phyloP scores from a whole-genome alignment of 2,888 invertebrate genomes.

The Protonemura montana region DNA sequence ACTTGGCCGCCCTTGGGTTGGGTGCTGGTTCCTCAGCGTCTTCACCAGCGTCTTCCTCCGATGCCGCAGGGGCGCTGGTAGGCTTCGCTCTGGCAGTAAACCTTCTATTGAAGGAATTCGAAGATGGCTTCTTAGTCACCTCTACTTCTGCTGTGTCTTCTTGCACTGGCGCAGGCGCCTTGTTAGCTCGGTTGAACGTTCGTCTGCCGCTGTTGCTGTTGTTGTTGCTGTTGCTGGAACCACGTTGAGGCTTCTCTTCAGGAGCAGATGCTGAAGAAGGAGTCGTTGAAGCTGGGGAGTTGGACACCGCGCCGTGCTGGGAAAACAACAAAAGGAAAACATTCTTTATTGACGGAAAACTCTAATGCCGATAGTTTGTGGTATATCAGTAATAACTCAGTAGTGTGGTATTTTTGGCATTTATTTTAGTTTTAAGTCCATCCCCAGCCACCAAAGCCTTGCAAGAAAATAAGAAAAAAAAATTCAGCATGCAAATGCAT shows the following conservation, averaged over 20 bases:
- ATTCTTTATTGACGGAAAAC: too few species aligned
- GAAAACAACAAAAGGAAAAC: neutral
- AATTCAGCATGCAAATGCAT: neutral
- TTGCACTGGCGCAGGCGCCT: conserved; percentile 37
- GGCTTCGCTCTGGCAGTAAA: conserved; percentile 42
- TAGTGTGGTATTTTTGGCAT: neutral
- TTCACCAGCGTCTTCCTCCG: conserved; percentile 24
- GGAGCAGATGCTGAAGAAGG: neutral
- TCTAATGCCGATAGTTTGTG: too few species aligned
- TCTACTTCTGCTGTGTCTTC: conserved; percentile 43
- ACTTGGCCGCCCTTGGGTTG: conserved; percentile 36
- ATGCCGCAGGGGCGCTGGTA: neutral
- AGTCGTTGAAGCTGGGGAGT: conserved; percentile 29
- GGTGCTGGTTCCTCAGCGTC: conserved; percentile 41
- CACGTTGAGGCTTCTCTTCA: conserved; percentile 19
- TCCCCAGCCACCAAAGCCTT: neutral
- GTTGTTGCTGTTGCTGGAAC: conserved; percentile 33
- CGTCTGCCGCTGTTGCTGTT: conserved; percentile 42
- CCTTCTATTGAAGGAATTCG: conserved; percentile 17
- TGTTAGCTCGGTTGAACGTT: conserved; percentile 31
- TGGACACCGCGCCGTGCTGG: conserved; percentile 38
- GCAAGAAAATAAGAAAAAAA: neutral
- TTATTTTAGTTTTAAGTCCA: neutral
- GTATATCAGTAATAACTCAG: too few species aligned
- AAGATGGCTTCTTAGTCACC: conserved; percentile 34